Conservation (phyloP, 2,888 invertebrate species). For the Acrocyrtus sp. region DNA sequence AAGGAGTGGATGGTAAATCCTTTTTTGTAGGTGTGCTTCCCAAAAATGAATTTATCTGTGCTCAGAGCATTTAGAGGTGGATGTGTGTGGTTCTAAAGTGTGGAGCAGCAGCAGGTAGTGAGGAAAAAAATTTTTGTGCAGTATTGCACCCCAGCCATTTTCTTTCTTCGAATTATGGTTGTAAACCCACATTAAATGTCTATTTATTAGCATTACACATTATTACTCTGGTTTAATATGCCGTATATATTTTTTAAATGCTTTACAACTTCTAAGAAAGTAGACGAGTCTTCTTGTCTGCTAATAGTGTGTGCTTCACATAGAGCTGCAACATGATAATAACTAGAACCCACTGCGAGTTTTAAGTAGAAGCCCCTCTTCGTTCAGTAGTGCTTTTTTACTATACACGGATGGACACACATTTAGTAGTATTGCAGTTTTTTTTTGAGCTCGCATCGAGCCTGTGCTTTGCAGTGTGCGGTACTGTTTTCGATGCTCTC, state of each 20-base stretch:
- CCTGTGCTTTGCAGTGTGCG: not conserved
- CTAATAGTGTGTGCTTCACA: too few relatives aligned
- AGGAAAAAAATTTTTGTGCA: not conserved
- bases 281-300: constrained; percentile 40
- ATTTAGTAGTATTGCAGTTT: too few relatives aligned
- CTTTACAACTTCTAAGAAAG: constrained; percentile 16
- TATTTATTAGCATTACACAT: constrained; percentile 42
- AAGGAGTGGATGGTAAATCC: constrained; percentile 12
- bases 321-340: too few relatives aligned
- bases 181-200: constrained; percentile 42
- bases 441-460: not conserved
- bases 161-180: constrained; percentile 40
- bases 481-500: constrained; percentile 6
- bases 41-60: constrained; percentile 48
- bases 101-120: too few relatives aligned
- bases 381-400: constrained; percentile 9
- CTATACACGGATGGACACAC: constrained; percentile 33
- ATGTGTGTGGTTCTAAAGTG: too few relatives aligned
- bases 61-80: too few relatives aligned
- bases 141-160: constrained; percentile 20
- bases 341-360: too few relatives aligned
- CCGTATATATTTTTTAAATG: constrained; percentile 3
- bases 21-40: constrained; percentile 49
- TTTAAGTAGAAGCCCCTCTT: constrained; percentile 39
- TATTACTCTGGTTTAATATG: constrained; percentile 9